phyloP scores from a whole-genome alignment of 2,888 invertebrate genomes.

The Zhuqinia jingwanae region DNA sequence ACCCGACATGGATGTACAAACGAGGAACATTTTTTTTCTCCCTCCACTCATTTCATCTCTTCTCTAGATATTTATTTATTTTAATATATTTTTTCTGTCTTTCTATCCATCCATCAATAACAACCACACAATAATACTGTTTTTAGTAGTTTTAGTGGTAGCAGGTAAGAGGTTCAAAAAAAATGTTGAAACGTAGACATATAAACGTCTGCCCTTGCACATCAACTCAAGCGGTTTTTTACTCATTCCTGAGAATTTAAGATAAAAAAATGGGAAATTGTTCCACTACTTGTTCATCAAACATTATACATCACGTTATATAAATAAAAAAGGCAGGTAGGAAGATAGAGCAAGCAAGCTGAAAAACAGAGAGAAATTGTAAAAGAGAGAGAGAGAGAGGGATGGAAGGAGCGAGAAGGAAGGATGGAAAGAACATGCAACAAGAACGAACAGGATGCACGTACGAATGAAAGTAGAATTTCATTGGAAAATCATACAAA shows the following conservation, averaged over 20 bases:
- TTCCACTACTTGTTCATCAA: conserved; percentile 20
- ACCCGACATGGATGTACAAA: too few species aligned
- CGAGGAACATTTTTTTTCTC: neutral
- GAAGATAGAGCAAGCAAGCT: too few species aligned
- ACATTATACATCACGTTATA: conserved; percentile 30
- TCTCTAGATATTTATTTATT: too few species aligned
- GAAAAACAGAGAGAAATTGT: too few species aligned
- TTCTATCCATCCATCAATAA: conserved; percentile 8
- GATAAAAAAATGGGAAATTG: conserved; percentile 11
- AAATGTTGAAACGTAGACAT: too few species aligned
- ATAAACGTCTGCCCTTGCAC: too few species aligned
- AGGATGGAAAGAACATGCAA: conserved; percentile 26
- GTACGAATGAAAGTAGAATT: conserved; percentile 47
- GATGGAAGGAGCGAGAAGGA: too few species aligned
- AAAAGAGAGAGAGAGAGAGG: neutral
- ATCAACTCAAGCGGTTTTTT: neutral
- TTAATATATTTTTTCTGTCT: neutral
- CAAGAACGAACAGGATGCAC: conserved; percentile 41
- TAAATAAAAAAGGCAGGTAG: conserved; percentile 25
- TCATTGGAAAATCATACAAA: conserved; percentile 57
- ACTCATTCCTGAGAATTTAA: neutral
- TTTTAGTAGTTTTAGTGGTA: too few species aligned
- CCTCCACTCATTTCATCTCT: neutral
- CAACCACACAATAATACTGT: conserved; percentile 4
- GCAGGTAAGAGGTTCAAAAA: too few species aligned